Base-by-base conservation (phyloP, 2,797 vertebrate genomes). In the Sparus aurata region DNA sequence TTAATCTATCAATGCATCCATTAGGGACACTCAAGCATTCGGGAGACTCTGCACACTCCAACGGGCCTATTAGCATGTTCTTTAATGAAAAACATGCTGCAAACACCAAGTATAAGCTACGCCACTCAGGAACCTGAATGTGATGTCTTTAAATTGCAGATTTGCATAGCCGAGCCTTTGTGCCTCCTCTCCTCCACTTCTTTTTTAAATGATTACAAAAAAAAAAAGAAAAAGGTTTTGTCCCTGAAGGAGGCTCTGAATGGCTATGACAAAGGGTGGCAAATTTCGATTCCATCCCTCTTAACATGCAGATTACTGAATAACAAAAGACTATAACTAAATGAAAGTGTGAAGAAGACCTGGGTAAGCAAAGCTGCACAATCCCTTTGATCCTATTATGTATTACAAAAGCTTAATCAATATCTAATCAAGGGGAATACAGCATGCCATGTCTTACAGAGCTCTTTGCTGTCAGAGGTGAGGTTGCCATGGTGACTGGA, bases 351-450 rank as follows among this genome's bases (percentile, higher is more conserved):
- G 86, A 81, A 87, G 82, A 88, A 69, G 86, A 93, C 91, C 88
- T 77, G 75, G 88, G 87, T 88, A 88, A 93, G 93, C 90, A 94
- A 93, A 92, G 93, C 91, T 70, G 81, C 85, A 89, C 90, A 93
- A 93, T 93, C 90, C 89, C 84, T 95, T 93, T 95, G 91, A 95
- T 95, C 92, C 93, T 94, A 95, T 96, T 96, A 94, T 94, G 94
- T 94, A 95, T 96, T 94, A 95, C 95, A 96, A 96, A 95, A 96
- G 94, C 93, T 80, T 94, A 95, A 96, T 96, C 96, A 94, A 96
- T 96, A 96, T 95, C 94, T 92, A 96, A 96, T 96, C 95, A 96
- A 89, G 91, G 91, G 84, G 92, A 95, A 94, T 93, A 95, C 93
- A 93, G 93, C 88, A 84, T 77, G 84, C 83, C 86, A 71, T 93